Conservation (phyloP, 2,888 invertebrate genomes). For the Tenthredo livida region DNA sequence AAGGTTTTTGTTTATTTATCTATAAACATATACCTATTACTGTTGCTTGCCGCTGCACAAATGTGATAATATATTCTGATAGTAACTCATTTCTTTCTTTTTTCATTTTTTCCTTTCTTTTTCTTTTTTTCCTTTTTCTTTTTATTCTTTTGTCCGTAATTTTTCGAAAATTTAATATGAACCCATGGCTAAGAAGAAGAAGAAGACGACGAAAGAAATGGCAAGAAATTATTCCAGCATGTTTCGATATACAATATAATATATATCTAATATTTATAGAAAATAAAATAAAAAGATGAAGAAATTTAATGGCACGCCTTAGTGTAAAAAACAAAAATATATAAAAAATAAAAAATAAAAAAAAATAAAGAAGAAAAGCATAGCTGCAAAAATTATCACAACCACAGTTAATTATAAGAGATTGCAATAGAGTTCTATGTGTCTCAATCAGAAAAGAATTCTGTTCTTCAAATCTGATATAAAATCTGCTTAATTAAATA, state of each 20-base stretch:
- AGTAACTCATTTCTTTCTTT: not conserved
- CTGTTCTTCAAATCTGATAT: not conserved
- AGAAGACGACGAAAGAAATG: not conserved
- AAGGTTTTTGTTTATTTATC: slow-evolving; percentile 26
- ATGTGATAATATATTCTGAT: slow-evolving; percentile 24
- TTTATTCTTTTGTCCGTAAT: not conserved
- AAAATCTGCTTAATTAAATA: slow-evolving; percentile 24
- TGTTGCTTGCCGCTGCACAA: slow-evolving; percentile 42
- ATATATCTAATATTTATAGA: slow-evolving; percentile 3
- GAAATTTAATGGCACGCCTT: slow-evolving; percentile 40
- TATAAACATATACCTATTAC: slow-evolving; percentile 30
- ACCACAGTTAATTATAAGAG: slow-evolving; percentile 31
- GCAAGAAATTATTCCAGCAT: slow-evolving; percentile 39
- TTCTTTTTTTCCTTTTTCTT: not conserved
- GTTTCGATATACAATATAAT: not conserved
- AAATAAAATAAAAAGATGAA: not conserved
- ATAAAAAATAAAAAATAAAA: not conserved
- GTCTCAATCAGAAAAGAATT: slow-evolving; percentile 52
- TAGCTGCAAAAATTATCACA: slow-evolving; percentile 50
- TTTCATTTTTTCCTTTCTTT: not conserved
- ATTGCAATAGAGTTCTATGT: slow-evolving; percentile 35
- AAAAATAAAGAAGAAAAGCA: not conserved
- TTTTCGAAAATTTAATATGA: not conserved
- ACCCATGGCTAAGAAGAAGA: not conserved
- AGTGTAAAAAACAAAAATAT: not conserved